Percentiles rank a stretch among this genome's conserved stretches.
Conservation (phyloP, 1,140 invertebrate species). For the Heliconius hermathena region DNA sequence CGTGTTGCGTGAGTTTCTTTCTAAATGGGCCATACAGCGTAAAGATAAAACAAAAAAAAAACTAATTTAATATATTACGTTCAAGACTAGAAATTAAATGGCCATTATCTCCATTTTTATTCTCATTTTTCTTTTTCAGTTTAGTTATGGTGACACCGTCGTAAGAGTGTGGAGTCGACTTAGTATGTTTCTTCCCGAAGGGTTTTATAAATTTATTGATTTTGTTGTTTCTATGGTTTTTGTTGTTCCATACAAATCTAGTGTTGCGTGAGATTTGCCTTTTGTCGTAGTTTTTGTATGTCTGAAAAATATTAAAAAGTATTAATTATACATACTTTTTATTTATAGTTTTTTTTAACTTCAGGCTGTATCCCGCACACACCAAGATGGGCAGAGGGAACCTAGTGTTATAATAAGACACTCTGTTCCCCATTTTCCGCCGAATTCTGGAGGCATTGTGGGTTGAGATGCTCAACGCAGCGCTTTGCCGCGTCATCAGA, state of each 20-base stretch:
- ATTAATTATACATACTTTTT: background rate
- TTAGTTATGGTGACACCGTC: slow-evolving; percentile 10
- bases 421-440: background rate
- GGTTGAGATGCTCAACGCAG: background rate
- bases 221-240: slow-evolving; percentile 13
- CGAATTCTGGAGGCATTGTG: background rate
- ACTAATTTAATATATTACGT: background rate
- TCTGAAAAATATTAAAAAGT: slow-evolving; percentile 12
- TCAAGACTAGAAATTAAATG: background rate
- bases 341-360: background rate
- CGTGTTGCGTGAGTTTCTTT: no score
- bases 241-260: slow-evolving; percentile 23
- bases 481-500: background rate
- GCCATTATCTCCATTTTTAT: slow-evolving; percentile 1
- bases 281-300: slow-evolving; percentile 37
- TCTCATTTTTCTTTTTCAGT: slow-evolving; percentile 8
- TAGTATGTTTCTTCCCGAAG: slow-evolving; percentile 49
- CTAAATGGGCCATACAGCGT: no score
- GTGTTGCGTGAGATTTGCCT: slow-evolving; percentile 11
- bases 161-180: slow-evolving; percentile 36
- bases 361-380: background rate
- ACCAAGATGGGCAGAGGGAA: background rate
- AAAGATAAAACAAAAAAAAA: background rate
- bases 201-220: slow-evolving; percentile 46
- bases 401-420: background rate